Evolutionary conservation across 2,797 vertebrate species (phyloP).

Genomic region (Fratercula arctica): DNA sequence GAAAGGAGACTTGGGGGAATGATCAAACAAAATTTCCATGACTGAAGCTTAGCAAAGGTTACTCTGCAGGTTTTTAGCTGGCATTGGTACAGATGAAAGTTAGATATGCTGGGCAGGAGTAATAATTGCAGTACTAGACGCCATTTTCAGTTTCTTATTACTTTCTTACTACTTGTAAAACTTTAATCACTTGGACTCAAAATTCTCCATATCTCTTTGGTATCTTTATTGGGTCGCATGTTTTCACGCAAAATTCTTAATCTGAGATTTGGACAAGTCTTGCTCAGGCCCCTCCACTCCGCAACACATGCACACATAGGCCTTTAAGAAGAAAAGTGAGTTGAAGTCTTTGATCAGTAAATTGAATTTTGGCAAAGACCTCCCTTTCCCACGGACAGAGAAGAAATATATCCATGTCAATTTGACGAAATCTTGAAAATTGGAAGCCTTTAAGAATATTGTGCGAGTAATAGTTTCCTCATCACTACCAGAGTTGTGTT

Average conservation of each 20-base stretch:
- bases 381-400: not conserved
- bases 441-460: not conserved
- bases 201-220: not conserved
- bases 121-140: not conserved
- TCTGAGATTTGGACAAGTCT: not conserved
- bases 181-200: not conserved
- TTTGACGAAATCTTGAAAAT: not conserved
- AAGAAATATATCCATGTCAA: not conserved
- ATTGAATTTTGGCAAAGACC: not conserved
- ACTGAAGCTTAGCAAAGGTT: not conserved
- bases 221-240: not conserved
- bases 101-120: not conserved
- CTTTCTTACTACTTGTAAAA: not conserved
- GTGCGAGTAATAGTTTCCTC: not conserved
- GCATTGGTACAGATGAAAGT: not conserved
- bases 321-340: not conserved
- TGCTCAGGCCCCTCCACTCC: not conserved
- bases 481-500: not conserved
- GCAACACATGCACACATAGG: too few relatives aligned
- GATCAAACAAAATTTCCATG: not conserved
- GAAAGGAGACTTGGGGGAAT: not conserved
- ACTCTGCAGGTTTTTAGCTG: not conserved
- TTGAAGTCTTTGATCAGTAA: not conserved
- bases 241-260: not conserved
- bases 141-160: not conserved